Evolutionary conservation across 2,888 invertebrate species (phyloP).

Genomic region (Itoplectis maculator): DNA sequence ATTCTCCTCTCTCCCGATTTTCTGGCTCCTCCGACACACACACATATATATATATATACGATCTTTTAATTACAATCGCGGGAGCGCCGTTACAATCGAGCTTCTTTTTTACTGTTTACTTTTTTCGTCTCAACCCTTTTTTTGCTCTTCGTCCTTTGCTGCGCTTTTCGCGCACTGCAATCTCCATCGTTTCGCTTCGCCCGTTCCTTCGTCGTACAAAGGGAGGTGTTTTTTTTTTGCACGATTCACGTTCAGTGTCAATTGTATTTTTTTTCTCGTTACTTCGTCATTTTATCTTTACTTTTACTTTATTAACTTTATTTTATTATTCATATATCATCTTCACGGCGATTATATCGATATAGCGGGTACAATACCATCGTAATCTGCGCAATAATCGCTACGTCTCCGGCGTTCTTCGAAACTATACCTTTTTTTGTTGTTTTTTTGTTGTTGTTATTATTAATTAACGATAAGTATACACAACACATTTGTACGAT

Average conservation of each 20-base stretch:
- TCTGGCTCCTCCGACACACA: constrained; percentile 21
- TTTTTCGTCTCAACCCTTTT: background rate
- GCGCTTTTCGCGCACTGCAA: background rate
- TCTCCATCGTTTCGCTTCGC: constrained; percentile 8
- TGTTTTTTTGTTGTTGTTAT: too few species aligned
- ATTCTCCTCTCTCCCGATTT: background rate
- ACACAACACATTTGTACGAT: constrained; percentile 85
- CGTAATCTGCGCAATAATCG: constrained; percentile 45
- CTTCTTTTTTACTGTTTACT: background rate
- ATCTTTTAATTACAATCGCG: constrained; percentile 45
- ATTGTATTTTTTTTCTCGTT: background rate
- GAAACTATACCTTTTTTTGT: constrained; percentile 68
- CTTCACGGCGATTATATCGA: constrained; percentile 59
- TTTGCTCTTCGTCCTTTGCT: background rate
- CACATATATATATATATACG: constrained; percentile 47
- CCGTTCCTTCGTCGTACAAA: constrained; percentile 1
- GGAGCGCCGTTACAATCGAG: constrained; percentile 27
- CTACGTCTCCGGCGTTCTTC: constrained; percentile 46
- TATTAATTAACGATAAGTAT: constrained; percentile 83
- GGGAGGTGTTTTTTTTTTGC: background rate
- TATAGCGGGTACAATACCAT: constrained; percentile 52
- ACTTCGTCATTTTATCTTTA: background rate
- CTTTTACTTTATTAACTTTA: constrained; percentile 24
- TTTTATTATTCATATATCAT: constrained; percentile 36
- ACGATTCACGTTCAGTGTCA: background rate